A percentile compares a stretch with the other conserved stretches of the same genome.
phyloP scores from a whole-genome alignment of 2,113 vertebrate genomes.

The Equus quagga region DNA sequence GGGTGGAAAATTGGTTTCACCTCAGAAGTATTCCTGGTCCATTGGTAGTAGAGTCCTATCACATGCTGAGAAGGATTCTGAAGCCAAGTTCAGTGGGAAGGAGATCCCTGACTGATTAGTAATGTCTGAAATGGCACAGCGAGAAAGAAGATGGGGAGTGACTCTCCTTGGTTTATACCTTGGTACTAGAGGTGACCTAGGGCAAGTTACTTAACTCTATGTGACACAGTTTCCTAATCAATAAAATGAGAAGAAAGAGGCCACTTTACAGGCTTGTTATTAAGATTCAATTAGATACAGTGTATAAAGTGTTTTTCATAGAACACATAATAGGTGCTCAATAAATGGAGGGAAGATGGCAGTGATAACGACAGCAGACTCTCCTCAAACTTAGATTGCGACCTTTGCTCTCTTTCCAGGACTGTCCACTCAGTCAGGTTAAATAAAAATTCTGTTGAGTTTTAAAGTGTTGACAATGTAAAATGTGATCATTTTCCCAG shows the following conservation, averaged over 20 bases:
- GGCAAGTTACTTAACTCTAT: not conserved
- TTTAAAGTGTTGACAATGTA: not conserved
- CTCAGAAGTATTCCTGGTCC: not conserved
- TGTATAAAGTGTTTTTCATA: not conserved
- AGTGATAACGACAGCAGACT: not conserved
- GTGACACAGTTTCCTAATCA: not conserved
- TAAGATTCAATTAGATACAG: not conserved
- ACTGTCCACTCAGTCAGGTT: not conserved
- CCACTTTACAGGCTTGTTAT: not conserved
- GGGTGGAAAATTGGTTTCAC: not conserved
- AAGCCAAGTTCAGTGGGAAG: not conserved
- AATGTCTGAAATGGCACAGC: not conserved
- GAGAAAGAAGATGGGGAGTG: not conserved
- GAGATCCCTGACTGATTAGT: not conserved
- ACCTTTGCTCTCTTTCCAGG: not conserved
- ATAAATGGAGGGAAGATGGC: not conserved
- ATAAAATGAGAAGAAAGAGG: not conserved
- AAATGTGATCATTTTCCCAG: not conserved
- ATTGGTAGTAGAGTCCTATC: not conserved
- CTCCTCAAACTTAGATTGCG: not conserved
- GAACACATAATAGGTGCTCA: not conserved
- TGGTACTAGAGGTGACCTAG: not conserved
- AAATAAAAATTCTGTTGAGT: not conserved
- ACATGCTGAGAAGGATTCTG: not conserved
- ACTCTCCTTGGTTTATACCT: not conserved